Base-by-base conservation (phyloP, 2,888 invertebrate genomes). In the Scaptomyza flava region DNA sequence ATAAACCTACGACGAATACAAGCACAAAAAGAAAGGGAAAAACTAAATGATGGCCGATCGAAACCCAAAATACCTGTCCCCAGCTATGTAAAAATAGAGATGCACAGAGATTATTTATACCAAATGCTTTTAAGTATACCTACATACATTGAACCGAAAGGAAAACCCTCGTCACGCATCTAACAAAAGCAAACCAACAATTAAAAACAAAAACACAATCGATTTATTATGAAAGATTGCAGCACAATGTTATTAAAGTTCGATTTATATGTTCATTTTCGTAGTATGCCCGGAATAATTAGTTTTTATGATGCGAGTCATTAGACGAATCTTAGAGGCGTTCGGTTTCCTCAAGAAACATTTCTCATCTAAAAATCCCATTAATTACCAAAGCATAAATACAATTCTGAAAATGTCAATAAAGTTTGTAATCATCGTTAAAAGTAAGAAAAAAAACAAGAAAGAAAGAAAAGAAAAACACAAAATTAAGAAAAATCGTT, bases 21-120 rank as follows among this genome's bases (percentile, higher is more conserved):
- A 52, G 4, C 9, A 47, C 4, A 14, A 48, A 50, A 34, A 33
- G 5, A n/a, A 42, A 43, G 33, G 27, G 17, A 11, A 30, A 12
- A 20, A 70, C 61, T 38, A 58, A 70, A 31, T 51, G 75, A 70
- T 51, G 46, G 6, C n/a, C 53, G 70, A 75, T 70, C 42, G 63
- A 59, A 58, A 48, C 20, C 59, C 23, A 23, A 23, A 23, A 23
- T 6, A 27, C 27, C 27, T 27, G 34, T 2, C 20, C 43, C 27
- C 6, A 47, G 52, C 38, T 33, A 38, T 30, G 46, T 69, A 69
- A 68, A 78, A 83, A 72, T 80, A 82, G 62, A 82, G 64, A 65
- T 47, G 46, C 67, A 63, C 30, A 6, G 54, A 53, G 14, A 46
- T 27, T 34, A 36, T 36, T 34, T 30, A 20, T 41, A 30, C 8